Evolutionary conservation across 1,140 invertebrate genomes (phyloP).

Genomic region (Ceratina japonica): DNA sequence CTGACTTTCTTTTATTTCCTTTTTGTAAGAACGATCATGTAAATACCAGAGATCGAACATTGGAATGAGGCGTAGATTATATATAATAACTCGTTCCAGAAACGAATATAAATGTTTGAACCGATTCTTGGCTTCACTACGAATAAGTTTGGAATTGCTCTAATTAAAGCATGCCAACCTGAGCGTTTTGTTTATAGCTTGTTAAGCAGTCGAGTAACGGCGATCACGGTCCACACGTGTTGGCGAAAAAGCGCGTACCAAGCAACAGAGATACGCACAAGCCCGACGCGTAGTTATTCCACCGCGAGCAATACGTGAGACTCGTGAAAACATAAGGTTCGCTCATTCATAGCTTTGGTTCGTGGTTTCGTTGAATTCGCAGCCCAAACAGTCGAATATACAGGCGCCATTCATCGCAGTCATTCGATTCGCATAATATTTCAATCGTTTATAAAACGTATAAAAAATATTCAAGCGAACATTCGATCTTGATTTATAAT

Average conservation of each 20-base stretch:
- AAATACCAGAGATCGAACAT: too few species aligned
- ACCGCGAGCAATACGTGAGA: conserved; percentile 66
- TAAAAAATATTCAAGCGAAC: not conserved
- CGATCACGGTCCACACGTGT: conserved; percentile 20
- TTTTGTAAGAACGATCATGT: too few species aligned
- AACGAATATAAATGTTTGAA: not conserved
- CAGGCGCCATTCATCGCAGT: not conserved
- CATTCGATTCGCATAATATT: conserved; percentile 17
- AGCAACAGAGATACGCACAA: conserved; percentile 26
- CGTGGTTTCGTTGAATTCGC: conserved; percentile 60
- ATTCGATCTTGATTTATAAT: not conserved
- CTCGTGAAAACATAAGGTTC: conserved; percentile 64
- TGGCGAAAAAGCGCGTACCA: conserved; percentile 26
- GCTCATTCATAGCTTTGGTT: conserved; percentile 52
- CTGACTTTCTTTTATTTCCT: too few species aligned
- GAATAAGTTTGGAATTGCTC: not conserved
- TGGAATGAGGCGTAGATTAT: too few species aligned
- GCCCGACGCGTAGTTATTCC: conserved; percentile 16
- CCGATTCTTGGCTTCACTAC: too few species aligned
- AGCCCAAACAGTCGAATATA: conserved; percentile 61
- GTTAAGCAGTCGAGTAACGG: conserved; percentile 29
- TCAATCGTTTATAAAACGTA: not conserved
- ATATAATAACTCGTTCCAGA: too few species aligned
- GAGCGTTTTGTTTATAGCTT: conserved; percentile 47
- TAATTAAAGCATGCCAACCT: not conserved